Evolutionary conservation across 1,140 invertebrate genomes (phyloP), one percentile per base, ranked within the genome.

Genomic region (Platyura marginata): DNA sequence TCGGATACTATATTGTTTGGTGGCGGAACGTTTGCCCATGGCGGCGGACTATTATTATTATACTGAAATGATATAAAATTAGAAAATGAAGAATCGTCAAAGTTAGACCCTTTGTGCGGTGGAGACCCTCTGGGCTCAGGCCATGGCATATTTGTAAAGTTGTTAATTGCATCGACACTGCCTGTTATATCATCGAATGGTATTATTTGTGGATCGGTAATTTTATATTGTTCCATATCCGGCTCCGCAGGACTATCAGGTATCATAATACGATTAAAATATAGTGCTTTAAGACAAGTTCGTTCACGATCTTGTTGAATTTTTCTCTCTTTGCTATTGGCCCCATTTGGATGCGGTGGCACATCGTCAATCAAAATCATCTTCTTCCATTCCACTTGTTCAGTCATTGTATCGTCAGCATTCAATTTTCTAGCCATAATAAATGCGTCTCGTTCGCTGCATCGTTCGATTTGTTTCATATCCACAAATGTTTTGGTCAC

Each of bases 401-500:
- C 77, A 61, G 80, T 78, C 81, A 85, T 84, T 3, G 72, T 57
- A 54, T 87, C 83, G 54, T 86, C 81, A 46, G 65, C 72, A 64
- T 68, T 72, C 38, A 83, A 64, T 64, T 85, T 83, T 48, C 82
- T 73, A 0, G 74, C 75, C 32, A 68, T 65, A 61, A 81, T 73
- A 49, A 82, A 77, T 20, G 83, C 80, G 63, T 90, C 79, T 41
- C 86, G 74, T 62, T 95, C 91, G 49, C 79, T 68, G 47, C 75
- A 70, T 44, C 83, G 79, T 54, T 95, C 91, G 67, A 89, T 77
- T 56, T 82, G 77, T 57, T 89, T 90, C 79, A 90, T 81, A 49
- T 91, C 87, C n/a, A 74, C 78, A 62, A 93, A 94, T 21, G 83
- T 82, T 59, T 85, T 83, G 0, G 86, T 90, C 0, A 95, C 90